Evolutionary conservation across 2,113 vertebrate genomes (phyloP).

Genomic region (Suricata suricatta): DNA sequence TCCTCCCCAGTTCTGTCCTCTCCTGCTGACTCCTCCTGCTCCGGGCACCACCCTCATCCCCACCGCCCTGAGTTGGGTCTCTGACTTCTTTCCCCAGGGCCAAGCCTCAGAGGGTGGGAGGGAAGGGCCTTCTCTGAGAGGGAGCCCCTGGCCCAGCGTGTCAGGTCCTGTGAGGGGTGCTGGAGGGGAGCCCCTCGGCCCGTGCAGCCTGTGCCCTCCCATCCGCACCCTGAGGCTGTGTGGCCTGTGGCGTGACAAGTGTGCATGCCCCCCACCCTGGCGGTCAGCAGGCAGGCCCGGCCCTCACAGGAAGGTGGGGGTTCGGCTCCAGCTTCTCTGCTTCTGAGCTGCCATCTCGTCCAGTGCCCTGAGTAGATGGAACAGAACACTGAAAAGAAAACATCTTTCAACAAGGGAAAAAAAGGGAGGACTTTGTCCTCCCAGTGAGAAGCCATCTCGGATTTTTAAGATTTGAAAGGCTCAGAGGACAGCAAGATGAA

Average conservation of each 20-base stretch:
- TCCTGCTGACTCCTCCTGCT: not conserved
- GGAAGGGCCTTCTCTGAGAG: not conserved
- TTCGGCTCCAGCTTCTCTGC: slow-evolving; percentile 32
- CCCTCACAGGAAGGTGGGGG: not conserved
- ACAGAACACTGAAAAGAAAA: slow-evolving; percentile 81
- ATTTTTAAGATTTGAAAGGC: not conserved
- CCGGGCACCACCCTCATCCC: not conserved
- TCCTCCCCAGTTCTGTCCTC: not conserved
- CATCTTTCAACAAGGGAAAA: slow-evolving; percentile 33
- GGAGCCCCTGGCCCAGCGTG: not conserved
- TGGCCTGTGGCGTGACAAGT: not conserved
- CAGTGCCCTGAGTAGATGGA: slow-evolving; percentile 23
- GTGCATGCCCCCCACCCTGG: not conserved
- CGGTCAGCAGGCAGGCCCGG: not conserved
- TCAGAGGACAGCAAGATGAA: not conserved
- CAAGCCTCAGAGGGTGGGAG: not conserved
- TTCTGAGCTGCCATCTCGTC: slow-evolving; percentile 61
- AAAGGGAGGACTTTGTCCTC: not conserved
- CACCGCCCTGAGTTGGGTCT: not conserved
- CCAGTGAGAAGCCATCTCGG: not conserved
- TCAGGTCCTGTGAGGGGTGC: not conserved
- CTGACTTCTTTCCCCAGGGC: not conserved
- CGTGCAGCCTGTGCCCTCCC: not conserved
- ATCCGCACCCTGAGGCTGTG: not conserved
- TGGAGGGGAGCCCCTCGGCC: not conserved